Conservation (phyloP, 2,888 invertebrate genomes). For the Auanema sp. region DNA sequence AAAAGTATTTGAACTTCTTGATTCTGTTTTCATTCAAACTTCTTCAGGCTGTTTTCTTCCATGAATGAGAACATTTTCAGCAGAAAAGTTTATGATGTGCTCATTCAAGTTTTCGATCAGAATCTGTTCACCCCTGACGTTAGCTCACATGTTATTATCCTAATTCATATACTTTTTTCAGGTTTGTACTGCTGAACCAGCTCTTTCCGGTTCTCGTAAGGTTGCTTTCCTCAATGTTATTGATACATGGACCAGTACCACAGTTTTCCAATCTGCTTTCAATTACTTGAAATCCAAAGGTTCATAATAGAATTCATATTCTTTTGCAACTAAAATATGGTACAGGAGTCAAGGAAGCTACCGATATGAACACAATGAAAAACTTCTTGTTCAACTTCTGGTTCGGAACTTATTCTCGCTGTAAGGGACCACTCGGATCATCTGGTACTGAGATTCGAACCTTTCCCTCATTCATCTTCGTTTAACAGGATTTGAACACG, state of each 20-base stretch:
- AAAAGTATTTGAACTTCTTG: too few species aligned
- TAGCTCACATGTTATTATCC: conserved; percentile 9
- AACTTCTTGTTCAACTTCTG: conserved; percentile 52
- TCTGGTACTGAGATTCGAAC: conserved; percentile 35
- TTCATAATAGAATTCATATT: too few species aligned
- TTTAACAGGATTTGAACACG: conserved; percentile 64
- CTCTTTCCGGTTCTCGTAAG: conserved; percentile 49
- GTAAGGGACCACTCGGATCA: conserved; percentile 49
- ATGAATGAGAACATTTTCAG: conserved; percentile 56
- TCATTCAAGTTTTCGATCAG: conserved; percentile 51
- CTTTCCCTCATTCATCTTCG: conserved; percentile 9
- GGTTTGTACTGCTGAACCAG: conserved; percentile 54
- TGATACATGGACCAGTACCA: conserved; percentile 48
- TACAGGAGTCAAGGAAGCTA: conserved; percentile 40
- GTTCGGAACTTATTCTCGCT: conserved; percentile 60
- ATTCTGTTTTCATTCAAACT: not conserved
- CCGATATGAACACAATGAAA: conserved; percentile 40
- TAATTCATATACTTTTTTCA: conserved; percentile 19
- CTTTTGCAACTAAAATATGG: conserved; percentile 1
- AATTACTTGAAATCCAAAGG: conserved; percentile 47
- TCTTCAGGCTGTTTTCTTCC: conserved; percentile 46
- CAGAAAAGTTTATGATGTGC: conserved; percentile 51
- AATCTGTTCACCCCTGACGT: conserved; percentile 51
- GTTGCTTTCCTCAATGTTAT: conserved; percentile 44
- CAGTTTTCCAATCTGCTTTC: conserved; percentile 53